A percentile compares a stretch with the other conserved stretches of the same genome.
These are phyloP conservation scores for Naso thynnoides DNA, from an alignment of 2,797 vertebrate species.

Conservation along the genomic window DNA sequence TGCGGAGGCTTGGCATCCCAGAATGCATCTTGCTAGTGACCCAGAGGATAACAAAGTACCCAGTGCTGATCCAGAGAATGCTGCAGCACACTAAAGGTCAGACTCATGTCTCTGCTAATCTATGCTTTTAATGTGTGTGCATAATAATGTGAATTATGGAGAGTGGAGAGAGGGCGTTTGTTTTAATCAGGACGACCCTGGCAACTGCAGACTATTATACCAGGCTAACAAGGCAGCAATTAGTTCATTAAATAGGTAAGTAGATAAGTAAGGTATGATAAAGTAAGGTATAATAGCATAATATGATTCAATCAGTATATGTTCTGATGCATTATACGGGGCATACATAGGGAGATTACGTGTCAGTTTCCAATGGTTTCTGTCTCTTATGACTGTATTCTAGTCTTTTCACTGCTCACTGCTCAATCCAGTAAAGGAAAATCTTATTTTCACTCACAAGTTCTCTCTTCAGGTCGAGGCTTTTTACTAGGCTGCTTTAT, in stretches of 20 bases:
- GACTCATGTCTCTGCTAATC: constrained; percentile 3
- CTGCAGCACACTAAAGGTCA: constrained; percentile 94
- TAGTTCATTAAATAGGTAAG: background rate
- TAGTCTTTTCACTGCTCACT: no score
- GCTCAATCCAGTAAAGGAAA: background rate
- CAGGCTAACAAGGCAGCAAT: background rate
- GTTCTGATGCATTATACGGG: background rate
- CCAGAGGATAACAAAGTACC: constrained; percentile 98
- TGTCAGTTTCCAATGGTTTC: background rate
- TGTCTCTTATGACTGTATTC: background rate
- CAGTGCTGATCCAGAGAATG: constrained; percentile 94
- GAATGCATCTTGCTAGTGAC: constrained; percentile 98
- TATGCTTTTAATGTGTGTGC: background rate
- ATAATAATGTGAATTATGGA: background rate
- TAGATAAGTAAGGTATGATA: background rate
- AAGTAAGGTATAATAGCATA: no score
- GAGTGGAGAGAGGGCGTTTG: background rate
- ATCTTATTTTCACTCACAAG: background rate
- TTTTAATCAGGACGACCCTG: background rate
- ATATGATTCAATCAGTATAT: background rate
- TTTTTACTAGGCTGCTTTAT: constrained; percentile 14
- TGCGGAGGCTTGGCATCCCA: constrained; percentile 94
- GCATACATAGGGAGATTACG: background rate
- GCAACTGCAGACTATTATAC: background rate
- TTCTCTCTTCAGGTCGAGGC: constrained; percentile 5